A percentile compares a stretch with the other conserved stretches of the same genome.
These are phyloP conservation scores for Gymnoscopelus braueri DNA, from an alignment of 2,797 vertebrate genomes.

Conservation along the genomic window DNA sequence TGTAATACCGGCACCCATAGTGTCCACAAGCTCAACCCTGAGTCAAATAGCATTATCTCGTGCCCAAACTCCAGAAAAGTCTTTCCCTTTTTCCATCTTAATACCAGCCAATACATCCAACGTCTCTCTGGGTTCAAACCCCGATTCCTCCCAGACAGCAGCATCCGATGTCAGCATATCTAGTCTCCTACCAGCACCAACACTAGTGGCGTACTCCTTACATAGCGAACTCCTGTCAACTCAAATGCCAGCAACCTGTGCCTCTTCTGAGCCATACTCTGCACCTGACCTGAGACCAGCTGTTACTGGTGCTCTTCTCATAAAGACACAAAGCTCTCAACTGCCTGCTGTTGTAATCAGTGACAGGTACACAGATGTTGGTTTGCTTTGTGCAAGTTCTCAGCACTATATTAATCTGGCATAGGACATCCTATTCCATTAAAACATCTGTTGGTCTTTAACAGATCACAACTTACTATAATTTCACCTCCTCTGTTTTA, in stretches of 20 bases:
- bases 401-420: not conserved
- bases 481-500: not conserved
- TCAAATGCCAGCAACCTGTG: slow-evolving; percentile 1
- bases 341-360: slow-evolving; percentile 3
- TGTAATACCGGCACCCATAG: slow-evolving; percentile 22
- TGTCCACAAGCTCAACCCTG: not conserved
- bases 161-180: slow-evolving; percentile 14
- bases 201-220: slow-evolving; percentile 4
- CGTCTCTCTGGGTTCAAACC: not conserved
- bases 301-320: not conserved
- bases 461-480: not conserved
- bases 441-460: not conserved
- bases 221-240: not conserved
- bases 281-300: not conserved
- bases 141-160: not conserved
- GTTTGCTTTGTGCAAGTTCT: slow-evolving; percentile 1
- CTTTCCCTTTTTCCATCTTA: not conserved
- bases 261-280: not conserved
- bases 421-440: not conserved
- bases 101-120: slow-evolving; percentile 3
- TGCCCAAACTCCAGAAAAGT: not conserved
- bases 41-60: not conserved
- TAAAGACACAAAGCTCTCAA: slow-evolving; percentile 1
- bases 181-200: slow-evolving; percentile 14
- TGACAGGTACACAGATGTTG: slow-evolving; percentile 20